Conservation (phyloP, 2,797 vertebrate genomes). For the Forpus xanthops region DNA sequence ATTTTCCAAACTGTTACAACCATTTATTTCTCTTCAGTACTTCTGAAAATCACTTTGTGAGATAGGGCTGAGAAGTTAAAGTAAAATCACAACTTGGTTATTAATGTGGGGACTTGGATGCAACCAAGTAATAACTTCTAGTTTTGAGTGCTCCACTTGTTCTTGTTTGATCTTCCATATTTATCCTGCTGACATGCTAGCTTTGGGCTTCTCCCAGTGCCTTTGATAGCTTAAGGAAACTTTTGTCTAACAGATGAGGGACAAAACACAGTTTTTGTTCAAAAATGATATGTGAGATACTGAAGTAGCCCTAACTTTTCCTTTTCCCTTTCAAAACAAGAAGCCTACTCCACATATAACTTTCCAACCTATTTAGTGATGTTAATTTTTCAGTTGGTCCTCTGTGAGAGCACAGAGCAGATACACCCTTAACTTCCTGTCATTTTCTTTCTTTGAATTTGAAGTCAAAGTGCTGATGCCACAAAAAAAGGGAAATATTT, state of each 20-base stretch:
- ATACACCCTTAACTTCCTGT: neutral
- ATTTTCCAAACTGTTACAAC: neutral
- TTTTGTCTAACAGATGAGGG: neutral
- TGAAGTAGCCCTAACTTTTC: neutral
- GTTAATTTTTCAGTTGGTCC: neutral
- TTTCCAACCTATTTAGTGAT: neutral
- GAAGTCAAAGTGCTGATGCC: neutral
- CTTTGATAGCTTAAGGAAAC: neutral
- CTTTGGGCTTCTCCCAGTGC: neutral
- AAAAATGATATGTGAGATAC: neutral
- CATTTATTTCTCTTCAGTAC: neutral
- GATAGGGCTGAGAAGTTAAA: neutral
- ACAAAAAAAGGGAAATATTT: neutral
- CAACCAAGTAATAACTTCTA: neutral
- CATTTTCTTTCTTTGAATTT: conserved; percentile 4
- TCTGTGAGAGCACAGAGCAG: neutral
- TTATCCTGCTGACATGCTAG: neutral
- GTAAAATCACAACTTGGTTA: neutral
- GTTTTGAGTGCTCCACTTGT: neutral
- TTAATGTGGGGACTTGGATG: neutral
- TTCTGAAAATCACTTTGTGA: neutral
- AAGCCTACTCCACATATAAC: neutral
- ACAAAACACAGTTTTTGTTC: neutral
- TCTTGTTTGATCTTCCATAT: neutral
- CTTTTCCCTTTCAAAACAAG: neutral